Evolutionary conservation across 1,140 invertebrate genomes (phyloP).

Genomic region (Phortica variegata): DNA sequence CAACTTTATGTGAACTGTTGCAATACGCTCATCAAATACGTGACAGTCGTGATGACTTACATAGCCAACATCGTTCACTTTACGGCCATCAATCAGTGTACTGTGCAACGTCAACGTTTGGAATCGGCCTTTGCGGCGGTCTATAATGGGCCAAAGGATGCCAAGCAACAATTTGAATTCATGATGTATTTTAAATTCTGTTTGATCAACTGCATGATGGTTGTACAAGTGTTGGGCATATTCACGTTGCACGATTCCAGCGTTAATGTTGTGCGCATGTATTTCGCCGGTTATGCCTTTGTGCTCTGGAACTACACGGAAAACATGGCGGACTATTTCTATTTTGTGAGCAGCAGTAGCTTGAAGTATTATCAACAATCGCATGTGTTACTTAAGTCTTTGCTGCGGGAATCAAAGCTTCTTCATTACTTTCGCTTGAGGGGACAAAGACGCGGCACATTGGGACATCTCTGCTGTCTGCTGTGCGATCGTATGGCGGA

Average conservation of each 20-base stretch:
- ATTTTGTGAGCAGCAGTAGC: slow-evolving; percentile 34
- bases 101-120: slow-evolving; percentile 23
- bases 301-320: slow-evolving; percentile 50
- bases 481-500: slow-evolving; percentile 29
- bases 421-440: slow-evolving; percentile 1
- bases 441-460: slow-evolving; percentile 8
- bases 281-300: slow-evolving; percentile 45
- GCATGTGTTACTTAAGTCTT: slow-evolving; percentile 19
- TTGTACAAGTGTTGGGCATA: slow-evolving; percentile 37
- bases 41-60: slow-evolving; percentile 39
- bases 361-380: slow-evolving; percentile 36
- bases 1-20: slow-evolving; percentile 35
- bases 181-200: slow-evolving; percentile 45
- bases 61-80: slow-evolving; percentile 42
- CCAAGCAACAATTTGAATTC: slow-evolving; percentile 25
- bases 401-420: slow-evolving; percentile 9
- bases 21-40: slow-evolving; percentile 47
- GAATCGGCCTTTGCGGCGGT: slow-evolving; percentile 20
- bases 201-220: slow-evolving; percentile 46
- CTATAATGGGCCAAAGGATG: slow-evolving; percentile 11
- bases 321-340: slow-evolving; percentile 50
- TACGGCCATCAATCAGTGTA: slow-evolving; percentile 31
- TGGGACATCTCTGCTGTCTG: slow-evolving; percentile 14
- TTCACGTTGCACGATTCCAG: slow-evolving; percentile 14
- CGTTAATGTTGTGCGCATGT: slow-evolving; percentile 17